Conservation (phyloP, 2,113 vertebrate genomes). For the Trematomus loennbergii region DNA sequence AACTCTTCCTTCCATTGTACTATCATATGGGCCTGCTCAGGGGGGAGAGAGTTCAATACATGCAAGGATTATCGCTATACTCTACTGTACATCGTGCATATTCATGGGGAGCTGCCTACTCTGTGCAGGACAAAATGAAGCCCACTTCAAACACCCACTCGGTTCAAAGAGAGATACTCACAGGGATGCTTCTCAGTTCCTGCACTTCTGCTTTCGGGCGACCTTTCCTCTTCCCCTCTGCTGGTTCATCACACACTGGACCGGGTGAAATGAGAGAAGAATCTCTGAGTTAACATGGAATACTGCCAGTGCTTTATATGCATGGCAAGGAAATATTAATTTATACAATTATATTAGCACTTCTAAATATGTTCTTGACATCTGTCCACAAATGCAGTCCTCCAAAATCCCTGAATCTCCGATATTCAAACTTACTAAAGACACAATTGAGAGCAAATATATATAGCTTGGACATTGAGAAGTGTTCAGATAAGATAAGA, state of each 20-base stretch:
- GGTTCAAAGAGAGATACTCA: slow-evolving; percentile 81
- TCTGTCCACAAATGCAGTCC: background rate
- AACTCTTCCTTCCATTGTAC: slow-evolving; percentile 98
- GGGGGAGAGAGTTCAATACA: slow-evolving; percentile 63
- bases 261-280: slow-evolving; percentile 72
- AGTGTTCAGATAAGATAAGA: too few relatives aligned
- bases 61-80: slow-evolving; percentile 31
- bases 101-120: slow-evolving; percentile 44
- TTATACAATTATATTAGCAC: background rate
- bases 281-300: slow-evolving; percentile 15
- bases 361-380: background rate
- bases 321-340: background rate
- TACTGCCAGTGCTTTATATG: slow-evolving; percentile 7
- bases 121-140: slow-evolving; percentile 39
- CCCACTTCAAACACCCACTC: slow-evolving; percentile 46
- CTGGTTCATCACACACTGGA: slow-evolving; percentile 86
- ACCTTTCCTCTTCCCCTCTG: slow-evolving; percentile 93
- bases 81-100: slow-evolving; percentile 35
- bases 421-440: slow-evolving; percentile 4
- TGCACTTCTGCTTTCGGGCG: slow-evolving; percentile 91
- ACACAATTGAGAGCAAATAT: too few relatives aligned
- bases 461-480: too few relatives aligned
- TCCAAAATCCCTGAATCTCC: slow-evolving; percentile 4
- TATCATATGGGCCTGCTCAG: slow-evolving; percentile 90
- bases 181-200: slow-evolving; percentile 93